Conservation (phyloP, 1,140 invertebrate genomes). For the Melipona quadrifasciata region DNA sequence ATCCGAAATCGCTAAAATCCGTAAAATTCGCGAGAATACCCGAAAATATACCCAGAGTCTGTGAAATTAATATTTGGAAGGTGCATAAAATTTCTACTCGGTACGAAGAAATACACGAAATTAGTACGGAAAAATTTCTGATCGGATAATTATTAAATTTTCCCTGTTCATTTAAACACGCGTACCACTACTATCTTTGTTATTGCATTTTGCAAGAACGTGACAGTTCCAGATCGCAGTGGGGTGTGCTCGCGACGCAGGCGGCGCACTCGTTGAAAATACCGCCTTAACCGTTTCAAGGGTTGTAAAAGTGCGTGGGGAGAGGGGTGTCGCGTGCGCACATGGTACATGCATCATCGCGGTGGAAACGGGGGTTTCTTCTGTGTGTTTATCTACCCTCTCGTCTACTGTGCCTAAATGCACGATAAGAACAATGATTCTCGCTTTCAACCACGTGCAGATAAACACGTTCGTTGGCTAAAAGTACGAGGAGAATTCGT, state of each 20-base stretch:
- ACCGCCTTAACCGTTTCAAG: slow-evolving; percentile 46
- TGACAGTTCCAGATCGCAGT: background rate
- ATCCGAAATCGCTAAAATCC: background rate
- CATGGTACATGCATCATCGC: slow-evolving; percentile 54
- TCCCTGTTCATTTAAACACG: too few species aligned
- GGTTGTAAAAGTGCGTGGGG: slow-evolving; percentile 34
- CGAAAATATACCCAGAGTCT: too few species aligned
- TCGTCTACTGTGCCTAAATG: background rate
- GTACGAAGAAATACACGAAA: too few species aligned
- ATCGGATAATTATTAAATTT: background rate
- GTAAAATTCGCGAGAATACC: too few species aligned
- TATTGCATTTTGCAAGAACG: background rate
- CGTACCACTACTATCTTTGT: background rate
- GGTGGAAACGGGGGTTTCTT: slow-evolving; percentile 23
- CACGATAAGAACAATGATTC: slow-evolving; percentile 40
- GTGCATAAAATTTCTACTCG: too few species aligned
- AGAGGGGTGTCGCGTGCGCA: slow-evolving; percentile 36
- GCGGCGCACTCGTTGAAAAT: slow-evolving; percentile 19
- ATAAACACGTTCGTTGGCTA: background rate
- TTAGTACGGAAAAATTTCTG: too few species aligned
- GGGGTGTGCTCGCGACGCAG: background rate
- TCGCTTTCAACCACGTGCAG: background rate
- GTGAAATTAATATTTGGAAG: background rate
- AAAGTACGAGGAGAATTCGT: background rate
- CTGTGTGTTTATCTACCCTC: slow-evolving; percentile 45